Base-by-base conservation (phyloP, 2,888 invertebrate genomes). In the Trissolcus brochymenae region DNA sequence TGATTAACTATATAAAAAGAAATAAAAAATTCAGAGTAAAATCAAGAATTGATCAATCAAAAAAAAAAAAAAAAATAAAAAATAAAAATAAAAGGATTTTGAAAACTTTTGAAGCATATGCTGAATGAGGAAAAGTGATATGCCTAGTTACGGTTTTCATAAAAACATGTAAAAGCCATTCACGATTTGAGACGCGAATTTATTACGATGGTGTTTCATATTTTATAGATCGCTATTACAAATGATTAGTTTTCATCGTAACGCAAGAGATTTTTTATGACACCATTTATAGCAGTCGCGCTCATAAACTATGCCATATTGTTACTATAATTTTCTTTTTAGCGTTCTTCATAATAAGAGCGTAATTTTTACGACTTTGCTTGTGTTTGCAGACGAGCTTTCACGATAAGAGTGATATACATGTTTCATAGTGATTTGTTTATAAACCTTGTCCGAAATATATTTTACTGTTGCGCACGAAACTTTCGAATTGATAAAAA, bases 221-320 rank as follows among this genome's bases (percentile, higher is more conserved):
- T 54, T 54, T 16, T 29, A 35, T 19, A 43, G n/a, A 4, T 43
- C 21, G 19, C 14, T 17, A 43, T 62, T 71, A 57, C 35, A 19
- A 56, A 71, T 35, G 64, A 72, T 72, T 72, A 65, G 59, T 72
- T 65, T 72, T 59, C 72, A 72, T 72, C 59, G 65, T 59, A 72
- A 57, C 59, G 64, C 46, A 72, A 72, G 59, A 46, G 51, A 65
- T 46, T 59, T 72, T 72, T 72, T 72, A 72, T 17, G 72, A 41
- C 14, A 17, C 17, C 59, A 59, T 65, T 59, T 59, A 60, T 49
- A n/a, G 43, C 40, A 9, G 49, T 25, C 25, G 65, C 13, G 62
- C 50, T 51, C 59, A 59, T 72, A 65, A 64, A 72, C 21, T 40
- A 53, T 9, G 35, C 54, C 59, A 65, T 72, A 72, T 65, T 65